Evolutionary conservation across 2,113 vertebrate species (phyloP).

Genomic region (Empidonax traillii): DNA sequence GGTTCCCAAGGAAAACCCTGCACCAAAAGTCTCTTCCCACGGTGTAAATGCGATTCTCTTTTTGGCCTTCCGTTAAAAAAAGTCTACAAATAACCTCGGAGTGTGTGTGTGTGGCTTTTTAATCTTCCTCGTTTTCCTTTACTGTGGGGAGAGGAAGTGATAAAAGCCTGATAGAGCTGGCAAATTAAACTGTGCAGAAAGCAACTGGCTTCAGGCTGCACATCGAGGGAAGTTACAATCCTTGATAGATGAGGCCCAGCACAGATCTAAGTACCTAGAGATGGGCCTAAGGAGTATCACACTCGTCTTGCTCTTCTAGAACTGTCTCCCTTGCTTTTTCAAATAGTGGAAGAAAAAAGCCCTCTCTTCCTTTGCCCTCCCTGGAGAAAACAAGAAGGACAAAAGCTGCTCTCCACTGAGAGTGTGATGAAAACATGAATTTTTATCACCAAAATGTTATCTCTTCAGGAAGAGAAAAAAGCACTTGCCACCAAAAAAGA

Average conservation of each 20-base stretch:
- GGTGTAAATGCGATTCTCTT: constrained; percentile 12
- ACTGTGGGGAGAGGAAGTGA: neutral
- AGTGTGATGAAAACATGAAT: neutral
- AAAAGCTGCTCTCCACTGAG: neutral
- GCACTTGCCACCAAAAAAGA: neutral
- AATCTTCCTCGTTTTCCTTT: constrained; percentile 7
- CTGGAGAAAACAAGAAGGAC: neutral
- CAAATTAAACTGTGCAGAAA: constrained; percentile 13
- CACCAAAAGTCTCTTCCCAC: constrained; percentile 33
- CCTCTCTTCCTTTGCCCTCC: neutral
- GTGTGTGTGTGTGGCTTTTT: constrained; percentile 18
- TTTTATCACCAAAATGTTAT: neutral
- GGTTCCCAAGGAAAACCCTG: constrained; percentile 54
- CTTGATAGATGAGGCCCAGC: neutral
- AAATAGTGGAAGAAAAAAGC: neutral
- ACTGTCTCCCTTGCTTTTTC: neutral
- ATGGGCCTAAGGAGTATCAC: neutral
- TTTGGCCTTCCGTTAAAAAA: constrained; percentile 9
- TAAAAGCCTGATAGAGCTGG: constrained; percentile 10
- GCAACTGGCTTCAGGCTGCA: neutral
- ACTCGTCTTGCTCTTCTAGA: neutral
- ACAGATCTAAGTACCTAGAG: neutral
- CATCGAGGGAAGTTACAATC: neutral
- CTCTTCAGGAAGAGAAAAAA: neutral
- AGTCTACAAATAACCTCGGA: constrained; percentile 19